A percentile compares a stretch with the other conserved stretches of the same genome.
These are phyloP conservation scores for Pantala flavescens DNA, from an alignment of 1,140 invertebrate species.

Conservation along the genomic window DNA sequence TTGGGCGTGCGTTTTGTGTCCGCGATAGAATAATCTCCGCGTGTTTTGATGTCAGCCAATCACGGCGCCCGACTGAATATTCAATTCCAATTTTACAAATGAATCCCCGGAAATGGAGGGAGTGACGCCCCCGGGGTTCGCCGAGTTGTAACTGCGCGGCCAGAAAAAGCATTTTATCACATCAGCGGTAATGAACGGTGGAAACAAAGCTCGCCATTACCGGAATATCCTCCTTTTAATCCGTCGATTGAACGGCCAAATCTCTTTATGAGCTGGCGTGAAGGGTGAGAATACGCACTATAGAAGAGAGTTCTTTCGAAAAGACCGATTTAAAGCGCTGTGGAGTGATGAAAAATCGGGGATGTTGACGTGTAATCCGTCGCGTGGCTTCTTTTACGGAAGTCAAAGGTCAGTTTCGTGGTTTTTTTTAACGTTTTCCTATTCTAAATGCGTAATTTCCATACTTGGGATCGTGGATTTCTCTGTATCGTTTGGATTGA, in stretches of 20 bases:
- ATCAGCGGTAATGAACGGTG: background rate
- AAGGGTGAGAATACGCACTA: background rate
- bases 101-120: background rate
- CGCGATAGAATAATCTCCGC: background rate
- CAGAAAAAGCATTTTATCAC: slow-evolving; percentile 8
- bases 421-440: no score
- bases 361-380: no score
- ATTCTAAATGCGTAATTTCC: no score
- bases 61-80: background rate
- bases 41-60: slow-evolving; percentile 9
- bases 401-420: no score
- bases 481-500: no score
- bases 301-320: no score
- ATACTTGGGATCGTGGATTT: no score
- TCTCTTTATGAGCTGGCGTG: background rate
- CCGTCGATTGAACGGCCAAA: background rate
- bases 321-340: no score
- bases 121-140: no score
- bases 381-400: no score
- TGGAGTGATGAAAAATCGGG: no score
- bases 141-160: background rate
- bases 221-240: background rate
- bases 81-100: slow-evolving; percentile 11
- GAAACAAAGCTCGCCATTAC: background rate
- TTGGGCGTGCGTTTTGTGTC: background rate